Base-by-base conservation (phyloP, 2,797 vertebrate genomes). In the Falco naumanni region DNA sequence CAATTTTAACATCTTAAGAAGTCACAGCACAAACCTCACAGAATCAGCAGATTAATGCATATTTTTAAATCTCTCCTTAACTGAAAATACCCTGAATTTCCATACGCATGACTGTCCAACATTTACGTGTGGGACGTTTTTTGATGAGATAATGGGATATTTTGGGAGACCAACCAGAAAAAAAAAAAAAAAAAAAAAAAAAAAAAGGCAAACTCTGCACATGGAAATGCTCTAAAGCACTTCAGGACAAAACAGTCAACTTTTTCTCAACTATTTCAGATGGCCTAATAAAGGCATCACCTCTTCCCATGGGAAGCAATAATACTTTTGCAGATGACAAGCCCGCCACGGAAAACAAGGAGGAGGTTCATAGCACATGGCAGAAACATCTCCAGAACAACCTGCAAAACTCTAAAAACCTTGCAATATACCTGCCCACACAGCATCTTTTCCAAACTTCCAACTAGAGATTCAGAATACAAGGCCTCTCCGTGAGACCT, bases 301-400 rank as follows among this genome's bases (percentile, higher is more conserved):
- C 17, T 65, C 61, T 28, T 79, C 19, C 37, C 28, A 60, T 0
- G 9, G 53, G 68, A 56, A 79, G n/a, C 13, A 76, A 57, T 24
- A 64, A 31, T 13, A 5, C 4, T n/a, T 24, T 37, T 60, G 39
- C 14, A 84, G 57, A 50, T 0, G 3, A 57, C 56, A 84, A 75
- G 7, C 13, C 13, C 31, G 26, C 3, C 21, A 24, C 0, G 0
- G 28, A 18, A 47, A 60, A 45, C 31, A n/a, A 61, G 28, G 37
- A 57, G 21, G 5, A 51, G 9, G 21, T 2, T 65, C 51, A 53
- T 1, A 24, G 57, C 29, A 63, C 0, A 1, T 34, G 39, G 51
- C 39, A 80, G 39, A 65, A 85, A 60, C 9, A 59, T 50, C 29
- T 69, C 75, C 8, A 37, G 14, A 61, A 72, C 51, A 72, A 57